Evolutionary conservation across 2,888 invertebrate genomes (phyloP), one percentile per base, ranked within the genome.

Genomic region (Liopterus haemorrhoidalis): DNA sequence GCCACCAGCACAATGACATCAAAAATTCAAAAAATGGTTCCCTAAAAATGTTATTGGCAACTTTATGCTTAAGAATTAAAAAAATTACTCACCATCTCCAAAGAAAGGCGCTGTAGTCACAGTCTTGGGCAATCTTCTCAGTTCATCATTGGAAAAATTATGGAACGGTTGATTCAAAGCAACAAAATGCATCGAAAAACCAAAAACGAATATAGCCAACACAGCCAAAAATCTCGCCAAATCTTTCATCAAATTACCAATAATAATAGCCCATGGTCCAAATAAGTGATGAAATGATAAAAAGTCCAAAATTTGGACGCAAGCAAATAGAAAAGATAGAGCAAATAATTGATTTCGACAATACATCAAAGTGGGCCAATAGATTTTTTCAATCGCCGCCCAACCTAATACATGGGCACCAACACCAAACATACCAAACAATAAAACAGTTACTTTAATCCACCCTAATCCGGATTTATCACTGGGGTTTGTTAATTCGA

Each of bases 231-330:
- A 99, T 63, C 94, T 76, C n/a, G 90, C 90, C 56, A 95, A 74
- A 68, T 95, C 94, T 67, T 91, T 91, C 80, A 91, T 85, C 43
- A 91, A 73, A 68, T 91, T 89, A 15, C 96, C 90, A 61, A 99
- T 99, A 66, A 99, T 99, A 64, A 99, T 99, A 21, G 97, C 97
- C 99, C 99, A 99, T 0, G 99, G 99, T 33, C 99, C 99, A 66
- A 99, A 99, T 14, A 99, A 76, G 70, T 99, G 94, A 69, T 99
- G 99, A 67, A 99, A 99, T 16, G 96, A 96, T 36, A 99, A 73
- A 68, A 99, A 99, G 72, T 94, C 93, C 62, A 97, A 74, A 60
- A 97, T 91, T 71, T 97, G 95, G 36, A 99, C 94, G 71, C 97
- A 99, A 42, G 95, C 94, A 59, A 96, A 74, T 49, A 99, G 76